Evolutionary conservation across 2,888 invertebrate species (phyloP).

Genomic region (Tetanocera ferruginea): DNA sequence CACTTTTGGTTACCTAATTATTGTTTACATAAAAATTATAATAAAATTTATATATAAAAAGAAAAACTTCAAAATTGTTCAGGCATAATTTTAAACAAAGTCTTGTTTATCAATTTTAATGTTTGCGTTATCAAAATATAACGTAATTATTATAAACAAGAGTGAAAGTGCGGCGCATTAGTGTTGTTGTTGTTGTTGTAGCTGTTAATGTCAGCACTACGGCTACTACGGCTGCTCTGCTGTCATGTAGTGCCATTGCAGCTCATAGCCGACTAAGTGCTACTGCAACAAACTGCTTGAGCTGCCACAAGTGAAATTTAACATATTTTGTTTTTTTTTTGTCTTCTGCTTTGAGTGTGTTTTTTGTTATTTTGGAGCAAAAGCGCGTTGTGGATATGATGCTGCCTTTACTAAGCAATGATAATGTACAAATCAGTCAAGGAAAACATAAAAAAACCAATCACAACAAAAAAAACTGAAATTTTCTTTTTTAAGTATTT

Average conservation of each 20-base stretch:
- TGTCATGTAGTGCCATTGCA: too few relatives aligned
- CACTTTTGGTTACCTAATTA: too few relatives aligned
- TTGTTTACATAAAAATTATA: too few relatives aligned
- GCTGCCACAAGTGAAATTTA: neutral
- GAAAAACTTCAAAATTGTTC: too few relatives aligned
- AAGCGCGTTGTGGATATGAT: neutral
- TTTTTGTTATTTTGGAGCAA: neutral
- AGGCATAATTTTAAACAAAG: neutral
- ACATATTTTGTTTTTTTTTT: neutral
- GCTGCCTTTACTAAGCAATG: neutral
- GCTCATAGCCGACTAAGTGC: too few relatives aligned
- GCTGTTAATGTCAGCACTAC: neutral
- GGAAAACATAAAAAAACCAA: neutral
- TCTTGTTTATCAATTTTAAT: neutral
- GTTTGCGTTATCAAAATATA: slow-evolving; percentile 28
- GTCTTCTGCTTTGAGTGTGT: neutral
- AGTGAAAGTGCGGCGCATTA: slow-evolving; percentile 25
- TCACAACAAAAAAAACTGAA: too few relatives aligned
- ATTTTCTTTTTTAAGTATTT: too few relatives aligned
- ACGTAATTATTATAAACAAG: slow-evolving; percentile 19
- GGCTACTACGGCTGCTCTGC: too few relatives aligned
- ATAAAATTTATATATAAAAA: too few relatives aligned
- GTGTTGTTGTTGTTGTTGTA: neutral
- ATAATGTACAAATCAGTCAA: neutral
- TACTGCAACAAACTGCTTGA: too few relatives aligned